phyloP scores from a whole-genome alignment of 2,888 invertebrate genomes.

The Apodemia duryi region DNA sequence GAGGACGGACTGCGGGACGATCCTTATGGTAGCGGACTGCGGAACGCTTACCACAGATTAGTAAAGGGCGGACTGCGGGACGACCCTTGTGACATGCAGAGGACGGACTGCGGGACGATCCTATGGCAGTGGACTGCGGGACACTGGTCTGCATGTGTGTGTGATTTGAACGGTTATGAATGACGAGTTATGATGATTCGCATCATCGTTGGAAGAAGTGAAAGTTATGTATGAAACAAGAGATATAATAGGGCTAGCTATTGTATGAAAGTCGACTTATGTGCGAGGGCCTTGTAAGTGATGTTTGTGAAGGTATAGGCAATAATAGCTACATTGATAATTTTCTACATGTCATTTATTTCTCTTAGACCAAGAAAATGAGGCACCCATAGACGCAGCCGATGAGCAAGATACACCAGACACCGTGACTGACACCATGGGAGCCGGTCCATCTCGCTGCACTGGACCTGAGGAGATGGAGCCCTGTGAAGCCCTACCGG shows the following conservation, averaged over 20 bases:
- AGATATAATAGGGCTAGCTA: neutral
- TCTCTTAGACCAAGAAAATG: neutral
- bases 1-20: constrained; percentile 15
- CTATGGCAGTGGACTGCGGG: constrained; percentile 5
- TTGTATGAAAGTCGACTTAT: neutral
- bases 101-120: constrained; percentile 8
- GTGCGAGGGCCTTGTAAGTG: constrained; percentile 14
- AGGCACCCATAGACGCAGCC: neutral
- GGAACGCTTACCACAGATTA: neutral
- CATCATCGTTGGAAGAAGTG: neutral
- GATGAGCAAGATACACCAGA: neutral
- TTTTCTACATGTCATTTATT: too few relatives aligned
- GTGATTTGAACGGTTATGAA: neutral
- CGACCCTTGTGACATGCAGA: constrained; percentile 1
- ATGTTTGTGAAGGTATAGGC: constrained; percentile 1
- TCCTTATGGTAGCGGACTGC: constrained; percentile 5
- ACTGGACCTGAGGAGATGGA: neutral
- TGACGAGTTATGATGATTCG: neutral
- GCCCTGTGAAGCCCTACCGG: neutral
- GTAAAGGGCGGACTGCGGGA: constrained; percentile 18
- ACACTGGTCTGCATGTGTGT: constrained; percentile 4
- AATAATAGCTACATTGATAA: neutral
- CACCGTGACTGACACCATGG: neutral
- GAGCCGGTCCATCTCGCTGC: neutral
- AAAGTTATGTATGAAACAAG: neutral